Evolutionary conservation across 2,888 invertebrate genomes (phyloP), one percentile per base, ranked within the genome.

Genomic region (Conchocele bisecta): DNA sequence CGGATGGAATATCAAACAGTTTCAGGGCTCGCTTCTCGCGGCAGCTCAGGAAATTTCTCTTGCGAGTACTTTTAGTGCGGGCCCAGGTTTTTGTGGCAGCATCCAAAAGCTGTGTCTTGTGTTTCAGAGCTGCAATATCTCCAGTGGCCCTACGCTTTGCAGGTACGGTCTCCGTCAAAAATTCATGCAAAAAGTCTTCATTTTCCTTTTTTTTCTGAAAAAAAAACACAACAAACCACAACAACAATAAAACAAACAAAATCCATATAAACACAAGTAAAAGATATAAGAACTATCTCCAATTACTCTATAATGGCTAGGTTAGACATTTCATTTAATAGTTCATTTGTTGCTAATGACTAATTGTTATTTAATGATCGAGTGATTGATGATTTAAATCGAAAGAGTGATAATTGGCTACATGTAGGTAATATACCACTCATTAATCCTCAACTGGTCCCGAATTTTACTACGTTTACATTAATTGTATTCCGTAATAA

Each of bases 11-110:
- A 4, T 85, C 77, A 71, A 86, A 84, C 33, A 82, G 35, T 41
- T 83, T 81, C 7, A 83, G 69, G 26, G 75, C 67, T 57, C 74
- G 78, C 48, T 74, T 76, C 29, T 85, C 85, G 22, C 60, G 73
- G 31, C 71, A 63, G 9, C 83, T 71, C 13, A 85, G 61, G 1
- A 50, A 65, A 63, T 73, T 83, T 71, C 69, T 70, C 56, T 64
- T 56, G 64, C 64, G 66, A n/a, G 44, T 57, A 24, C 33, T 64
- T 11, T 44, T 48, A n/a, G 60, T n/a, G 7, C 37, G 56, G 26
- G 48, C 53, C 64, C 70, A 65, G 60, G 64, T 76, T 28, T 70
- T 64, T 20, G 59, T 68, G 7, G 42, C 53, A 6, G 73, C 50
- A 48, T 81, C 76, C 13, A 84, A 58, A 11, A 70, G 51, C 28